Conservation (phyloP, 2,797 vertebrate genomes). For the Falco berigora region DNA sequence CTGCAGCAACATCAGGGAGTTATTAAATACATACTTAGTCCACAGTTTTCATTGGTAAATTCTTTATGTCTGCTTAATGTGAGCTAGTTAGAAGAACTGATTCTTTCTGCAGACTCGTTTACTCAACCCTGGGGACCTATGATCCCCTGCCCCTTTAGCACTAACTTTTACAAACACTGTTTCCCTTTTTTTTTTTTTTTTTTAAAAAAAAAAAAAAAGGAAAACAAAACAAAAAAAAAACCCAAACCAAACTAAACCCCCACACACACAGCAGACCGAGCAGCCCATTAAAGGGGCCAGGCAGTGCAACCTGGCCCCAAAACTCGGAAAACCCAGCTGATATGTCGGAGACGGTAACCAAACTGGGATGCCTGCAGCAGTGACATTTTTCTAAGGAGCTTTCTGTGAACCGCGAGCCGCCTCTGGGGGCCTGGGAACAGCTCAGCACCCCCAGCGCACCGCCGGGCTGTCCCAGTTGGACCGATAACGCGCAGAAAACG, state of each 20-base stretch:
- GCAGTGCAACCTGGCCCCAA: not conserved
- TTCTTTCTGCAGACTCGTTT: slow-evolving; percentile 70
- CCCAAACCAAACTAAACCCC: too few species aligned
- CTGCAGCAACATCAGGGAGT: slow-evolving; percentile 38
- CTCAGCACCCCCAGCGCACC: not conserved
- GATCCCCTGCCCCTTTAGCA: slow-evolving; percentile 70
- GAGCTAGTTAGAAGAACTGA: slow-evolving; percentile 60
- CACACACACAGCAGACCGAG: not conserved
- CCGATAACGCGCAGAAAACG: not conserved
- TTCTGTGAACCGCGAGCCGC: not conserved
- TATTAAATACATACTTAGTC: slow-evolving; percentile 59
- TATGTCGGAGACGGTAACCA: not conserved
- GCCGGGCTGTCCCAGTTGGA: not conserved
- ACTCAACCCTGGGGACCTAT: slow-evolving; percentile 58
- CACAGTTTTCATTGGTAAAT: slow-evolving; percentile 64
- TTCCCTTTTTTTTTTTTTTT: not conserved
- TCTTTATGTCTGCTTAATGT: slow-evolving; percentile 56
- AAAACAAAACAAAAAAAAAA: too few species aligned
- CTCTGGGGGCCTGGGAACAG: not conserved
- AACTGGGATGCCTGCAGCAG: not conserved
- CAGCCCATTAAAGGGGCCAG: not conserved
- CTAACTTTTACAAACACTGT: slow-evolving; percentile 63
- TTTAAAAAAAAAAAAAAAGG: too few species aligned
- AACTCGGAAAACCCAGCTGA: not conserved
- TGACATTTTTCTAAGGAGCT: not conserved